phyloP scores from a whole-genome alignment of 2,113 vertebrate genomes.

The Nesogale talazaci region DNA sequence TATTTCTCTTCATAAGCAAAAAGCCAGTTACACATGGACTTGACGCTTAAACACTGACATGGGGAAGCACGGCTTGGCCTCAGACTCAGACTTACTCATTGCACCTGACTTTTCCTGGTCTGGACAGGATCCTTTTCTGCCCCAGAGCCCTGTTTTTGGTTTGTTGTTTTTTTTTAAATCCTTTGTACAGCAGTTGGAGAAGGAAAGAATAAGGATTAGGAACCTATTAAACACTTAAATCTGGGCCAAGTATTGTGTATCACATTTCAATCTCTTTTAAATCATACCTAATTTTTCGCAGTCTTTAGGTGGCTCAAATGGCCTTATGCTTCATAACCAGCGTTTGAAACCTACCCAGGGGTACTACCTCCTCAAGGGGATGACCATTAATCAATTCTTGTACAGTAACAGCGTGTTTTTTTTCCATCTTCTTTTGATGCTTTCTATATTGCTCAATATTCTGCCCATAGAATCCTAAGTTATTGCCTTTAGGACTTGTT shows the following conservation, averaged over 20 bases:
- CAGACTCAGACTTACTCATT: conserved; percentile 18
- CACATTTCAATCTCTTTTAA: not conserved
- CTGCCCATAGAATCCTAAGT: too few relatives aligned
- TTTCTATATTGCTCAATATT: too few relatives aligned
- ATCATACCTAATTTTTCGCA: not conserved
- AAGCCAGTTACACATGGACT: not conserved
- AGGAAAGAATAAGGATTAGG: not conserved
- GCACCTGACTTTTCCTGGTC: not conserved
- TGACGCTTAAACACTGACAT: not conserved
- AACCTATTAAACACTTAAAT: not conserved
- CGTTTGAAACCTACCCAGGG: too few relatives aligned
- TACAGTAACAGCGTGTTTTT: too few relatives aligned
- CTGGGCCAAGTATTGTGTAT: not conserved
- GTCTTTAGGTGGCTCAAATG: not conserved
- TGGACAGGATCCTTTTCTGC: not conserved
- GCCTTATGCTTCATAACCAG: too few relatives aligned
- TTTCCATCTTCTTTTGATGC: too few relatives aligned
- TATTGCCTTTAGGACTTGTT: too few relatives aligned
- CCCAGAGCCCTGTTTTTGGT: conserved; percentile 11
- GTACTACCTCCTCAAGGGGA: too few relatives aligned
- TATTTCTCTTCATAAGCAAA: not conserved
- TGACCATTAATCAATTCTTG: too few relatives aligned
- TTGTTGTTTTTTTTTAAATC: not conserved
- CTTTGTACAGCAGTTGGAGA: conserved; percentile 24
- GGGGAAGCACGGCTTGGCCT: not conserved